Conservation (phyloP, 1,140 invertebrate species). For the Diabrotica virgifera region DNA sequence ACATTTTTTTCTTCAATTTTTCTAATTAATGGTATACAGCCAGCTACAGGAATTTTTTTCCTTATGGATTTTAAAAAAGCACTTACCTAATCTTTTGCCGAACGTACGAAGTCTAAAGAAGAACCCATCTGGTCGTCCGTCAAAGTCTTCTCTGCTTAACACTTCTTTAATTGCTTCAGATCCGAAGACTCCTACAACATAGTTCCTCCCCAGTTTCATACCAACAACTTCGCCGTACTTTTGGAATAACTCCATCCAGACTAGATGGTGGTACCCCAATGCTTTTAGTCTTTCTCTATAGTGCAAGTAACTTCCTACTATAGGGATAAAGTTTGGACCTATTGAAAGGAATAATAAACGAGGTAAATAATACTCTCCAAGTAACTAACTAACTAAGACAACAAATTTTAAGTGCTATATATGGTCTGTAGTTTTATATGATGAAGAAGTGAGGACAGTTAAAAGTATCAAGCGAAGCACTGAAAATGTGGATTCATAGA, state of each 20-base stretch:
- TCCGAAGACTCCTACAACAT: conserved; percentile 61
- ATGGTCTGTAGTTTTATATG: neutral
- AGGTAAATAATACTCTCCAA: too few relatives aligned
- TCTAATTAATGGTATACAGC: too few relatives aligned
- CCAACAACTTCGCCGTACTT: conserved; percentile 62
- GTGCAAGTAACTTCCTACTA: conserved; percentile 61
- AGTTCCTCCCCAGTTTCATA: conserved; percentile 62
- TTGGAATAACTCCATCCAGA: conserved; percentile 57
- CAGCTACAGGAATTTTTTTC: too few relatives aligned
- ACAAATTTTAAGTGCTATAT: neutral
- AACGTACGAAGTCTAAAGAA: conserved; percentile 68
- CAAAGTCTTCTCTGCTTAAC: conserved; percentile 62
- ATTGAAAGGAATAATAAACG: neutral
- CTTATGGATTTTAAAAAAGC: too few relatives aligned
- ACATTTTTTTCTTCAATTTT: too few relatives aligned
- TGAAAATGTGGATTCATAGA: neutral
- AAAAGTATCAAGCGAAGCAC: neutral
- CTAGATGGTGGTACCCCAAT: conserved; percentile 61
- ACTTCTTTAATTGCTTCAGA: conserved; percentile 58
- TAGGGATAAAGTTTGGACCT: conserved; percentile 69
- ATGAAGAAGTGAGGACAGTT: neutral
- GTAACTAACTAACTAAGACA: too few relatives aligned
- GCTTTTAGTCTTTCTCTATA: conserved; percentile 55
- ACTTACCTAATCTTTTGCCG: conserved; percentile 60
- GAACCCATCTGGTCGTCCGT: conserved; percentile 70